These are phyloP conservation scores for Phalacrocorax carbo DNA, from an alignment of 2,113 vertebrate genomes.

Conservation along the genomic window DNA sequence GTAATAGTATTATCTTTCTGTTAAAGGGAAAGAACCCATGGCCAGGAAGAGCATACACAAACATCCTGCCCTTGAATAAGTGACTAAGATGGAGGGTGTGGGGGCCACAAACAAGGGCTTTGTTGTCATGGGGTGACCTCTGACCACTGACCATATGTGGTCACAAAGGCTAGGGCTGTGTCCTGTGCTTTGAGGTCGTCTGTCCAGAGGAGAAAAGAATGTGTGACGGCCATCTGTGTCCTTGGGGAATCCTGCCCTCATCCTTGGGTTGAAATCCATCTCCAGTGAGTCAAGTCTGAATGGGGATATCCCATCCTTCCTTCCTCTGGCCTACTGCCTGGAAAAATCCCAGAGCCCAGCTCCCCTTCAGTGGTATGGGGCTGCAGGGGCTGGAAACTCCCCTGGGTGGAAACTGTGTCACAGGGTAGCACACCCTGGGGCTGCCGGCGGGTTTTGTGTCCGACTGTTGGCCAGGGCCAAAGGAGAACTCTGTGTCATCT, in stretches of 20 bases:
- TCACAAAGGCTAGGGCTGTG: neutral
- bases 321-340: neutral
- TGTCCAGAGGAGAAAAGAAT: neutral
- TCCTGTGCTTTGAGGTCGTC: neutral
- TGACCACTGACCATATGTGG: neutral
- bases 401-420: neutral
- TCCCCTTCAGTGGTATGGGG: neutral
- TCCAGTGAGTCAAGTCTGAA: neutral
- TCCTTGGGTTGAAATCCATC: neutral
- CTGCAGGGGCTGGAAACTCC: neutral
- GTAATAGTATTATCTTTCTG: neutral
- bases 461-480: neutral
- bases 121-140: neutral
- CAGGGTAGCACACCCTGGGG: neutral
- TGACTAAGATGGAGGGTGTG: neutral
- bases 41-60: neutral
- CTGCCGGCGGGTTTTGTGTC: neutral
- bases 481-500: neutral
- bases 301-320: neutral
- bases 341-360: neutral
- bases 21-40: neutral
- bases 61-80: neutral
- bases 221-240: neutral
- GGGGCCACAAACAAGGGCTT: neutral
- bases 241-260: neutral